A percentile compares a stretch with the other conserved stretches of the same genome.
These are phyloP conservation scores for Paracyclopina nana DNA, from an alignment of 1,140 invertebrate species.

Conservation along the genomic window DNA sequence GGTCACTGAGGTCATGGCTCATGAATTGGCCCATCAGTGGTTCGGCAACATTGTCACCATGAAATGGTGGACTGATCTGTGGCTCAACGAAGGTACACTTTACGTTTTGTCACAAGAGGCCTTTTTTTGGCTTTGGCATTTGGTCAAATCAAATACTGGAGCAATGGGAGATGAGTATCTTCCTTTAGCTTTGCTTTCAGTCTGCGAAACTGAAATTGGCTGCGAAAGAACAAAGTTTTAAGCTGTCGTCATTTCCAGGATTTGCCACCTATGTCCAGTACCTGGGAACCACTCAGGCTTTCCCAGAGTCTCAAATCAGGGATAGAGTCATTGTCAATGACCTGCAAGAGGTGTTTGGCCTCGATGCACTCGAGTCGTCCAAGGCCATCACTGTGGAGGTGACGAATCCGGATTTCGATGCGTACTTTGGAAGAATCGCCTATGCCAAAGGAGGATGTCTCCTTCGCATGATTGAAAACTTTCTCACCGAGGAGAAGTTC, in stretches of 20 bases:
- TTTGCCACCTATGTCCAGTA: slow-evolving; percentile 71
- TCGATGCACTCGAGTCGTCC: slow-evolving; percentile 59
- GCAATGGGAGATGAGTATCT: background rate
- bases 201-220: background rate
- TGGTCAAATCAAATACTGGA: slow-evolving; percentile 44
- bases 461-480: slow-evolving; percentile 69
- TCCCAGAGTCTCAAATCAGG: slow-evolving; percentile 59
- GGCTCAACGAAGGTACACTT: slow-evolving; percentile 42
- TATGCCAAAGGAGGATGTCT: slow-evolving; percentile 79
- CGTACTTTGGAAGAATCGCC: slow-evolving; percentile 75
- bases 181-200: background rate
- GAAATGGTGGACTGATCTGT: slow-evolving; percentile 42
- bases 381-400: slow-evolving; percentile 70
- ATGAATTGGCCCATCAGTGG: slow-evolving; percentile 85
- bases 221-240: too few relatives aligned
- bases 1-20: slow-evolving; percentile 57
- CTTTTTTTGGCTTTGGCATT: slow-evolving; percentile 59
- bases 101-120: too few relatives aligned
- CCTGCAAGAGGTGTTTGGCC: slow-evolving; percentile 45
- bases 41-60: slow-evolving; percentile 48
- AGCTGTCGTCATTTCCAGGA: slow-evolving; percentile 44
- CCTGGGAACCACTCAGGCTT: slow-evolving; percentile 45
- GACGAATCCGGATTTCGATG: slow-evolving; percentile 65
- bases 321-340: slow-evolving; percentile 50
- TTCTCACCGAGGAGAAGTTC: slow-evolving; percentile 54